These are phyloP conservation scores for Sebastes itinus DNA, from an alignment of 2,797 vertebrate genomes.

Conservation along the genomic window DNA sequence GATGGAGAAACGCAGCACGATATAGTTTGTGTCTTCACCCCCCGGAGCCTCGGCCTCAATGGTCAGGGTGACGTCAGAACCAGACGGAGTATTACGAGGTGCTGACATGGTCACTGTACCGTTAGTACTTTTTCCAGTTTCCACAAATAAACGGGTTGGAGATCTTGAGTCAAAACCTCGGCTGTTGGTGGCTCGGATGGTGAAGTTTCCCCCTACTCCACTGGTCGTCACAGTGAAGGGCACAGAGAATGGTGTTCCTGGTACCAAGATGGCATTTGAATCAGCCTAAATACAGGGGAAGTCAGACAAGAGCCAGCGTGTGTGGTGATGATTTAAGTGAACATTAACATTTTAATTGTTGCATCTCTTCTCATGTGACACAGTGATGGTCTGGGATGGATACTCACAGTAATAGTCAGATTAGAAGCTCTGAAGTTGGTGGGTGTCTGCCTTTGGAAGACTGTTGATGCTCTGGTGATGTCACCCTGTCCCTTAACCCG, in stretches of 20 bases:
- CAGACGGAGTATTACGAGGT: conserved; percentile 57
- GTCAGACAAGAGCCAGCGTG: background rate
- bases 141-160: conserved; percentile 45
- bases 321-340: background rate
- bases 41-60: conserved; percentile 55
- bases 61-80: conserved; percentile 69
- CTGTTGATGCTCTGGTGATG: background rate
- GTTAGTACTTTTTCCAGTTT: conserved; percentile 10
- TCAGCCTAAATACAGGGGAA: conserved; percentile 44
- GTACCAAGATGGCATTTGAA: conserved; percentile 36
- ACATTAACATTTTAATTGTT: background rate
- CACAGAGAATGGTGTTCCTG: conserved; percentile 52
- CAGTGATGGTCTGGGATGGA: background rate
- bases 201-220: conserved; percentile 42
- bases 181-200: conserved; percentile 61
- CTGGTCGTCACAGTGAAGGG: conserved; percentile 58
- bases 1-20: conserved; percentile 54
- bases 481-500: conserved; percentile 41
- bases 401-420: conserved; percentile 64
- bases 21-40: conserved; percentile 64
- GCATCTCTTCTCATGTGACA: background rate
- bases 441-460: conserved; percentile 70
- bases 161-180: conserved; percentile 34
- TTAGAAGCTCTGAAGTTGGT: conserved; percentile 66
- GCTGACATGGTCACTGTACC: conserved; percentile 59